A percentile compares a stretch with the other conserved stretches of the same genome.
These are phyloP conservation scores for Platalea minor DNA, from an alignment of 2,797 vertebrate genomes.

Conservation along the genomic window DNA sequence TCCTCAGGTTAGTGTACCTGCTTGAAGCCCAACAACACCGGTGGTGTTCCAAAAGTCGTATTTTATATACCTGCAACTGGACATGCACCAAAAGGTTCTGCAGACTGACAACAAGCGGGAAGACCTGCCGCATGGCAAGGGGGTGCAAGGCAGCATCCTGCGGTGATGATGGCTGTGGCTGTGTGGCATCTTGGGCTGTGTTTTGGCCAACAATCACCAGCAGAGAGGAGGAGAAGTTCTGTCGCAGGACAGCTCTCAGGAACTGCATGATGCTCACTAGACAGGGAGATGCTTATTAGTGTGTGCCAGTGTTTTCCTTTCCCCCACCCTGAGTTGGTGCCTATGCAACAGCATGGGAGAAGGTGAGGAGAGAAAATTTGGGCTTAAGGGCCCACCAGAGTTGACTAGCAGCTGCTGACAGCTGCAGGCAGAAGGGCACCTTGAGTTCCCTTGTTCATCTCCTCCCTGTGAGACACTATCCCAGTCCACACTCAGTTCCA, in stretches of 20 bases:
- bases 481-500: not conserved
- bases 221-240: slow-evolving; percentile 82
- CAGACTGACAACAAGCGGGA: slow-evolving; percentile 78
- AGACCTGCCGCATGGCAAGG: slow-evolving; percentile 74
- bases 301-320: not conserved
- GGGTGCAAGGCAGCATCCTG: slow-evolving; percentile 81
- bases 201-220: slow-evolving; percentile 71
- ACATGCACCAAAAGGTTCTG: slow-evolving; percentile 86
- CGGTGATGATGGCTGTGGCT: slow-evolving; percentile 39
- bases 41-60: not conserved
- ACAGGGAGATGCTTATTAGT: slow-evolving; percentile 8
- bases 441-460: not conserved
- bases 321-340: not conserved
- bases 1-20: not conserved
- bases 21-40: not conserved
- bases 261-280: slow-evolving; percentile 84
- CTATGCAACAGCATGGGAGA: not conserved
- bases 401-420: not conserved
- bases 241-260: slow-evolving; percentile 81
- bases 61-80: slow-evolving; percentile 46
- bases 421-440: not conserved
- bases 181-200: not conserved
- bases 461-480: not conserved
- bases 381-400: not conserved
- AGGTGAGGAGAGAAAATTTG: not conserved